phyloP scores from a whole-genome alignment of 2,888 invertebrate species.

The Miltochrista miniata region DNA sequence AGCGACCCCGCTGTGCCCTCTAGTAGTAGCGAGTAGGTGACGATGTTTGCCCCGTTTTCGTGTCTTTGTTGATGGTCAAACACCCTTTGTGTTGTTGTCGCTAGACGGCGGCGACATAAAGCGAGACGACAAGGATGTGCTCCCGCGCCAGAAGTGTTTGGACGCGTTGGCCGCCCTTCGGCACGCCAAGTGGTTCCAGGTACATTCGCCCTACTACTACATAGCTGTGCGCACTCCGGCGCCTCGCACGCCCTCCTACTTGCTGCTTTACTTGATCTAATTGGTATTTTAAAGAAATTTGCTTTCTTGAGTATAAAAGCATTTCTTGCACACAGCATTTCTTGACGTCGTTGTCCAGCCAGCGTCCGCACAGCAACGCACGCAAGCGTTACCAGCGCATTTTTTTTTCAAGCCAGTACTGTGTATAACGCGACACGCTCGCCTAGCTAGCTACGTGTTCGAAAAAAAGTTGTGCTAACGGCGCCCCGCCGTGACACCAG shows the following conservation, averaged over 20 bases:
- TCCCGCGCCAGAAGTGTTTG: constrained; percentile 99
- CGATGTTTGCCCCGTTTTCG: constrained; percentile 80
- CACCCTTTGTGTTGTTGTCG: constrained; percentile 87
- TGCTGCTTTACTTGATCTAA: too few species aligned
- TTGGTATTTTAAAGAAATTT: too few species aligned
- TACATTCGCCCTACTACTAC: constrained; percentile 82
- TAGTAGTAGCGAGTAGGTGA: constrained; percentile 25
- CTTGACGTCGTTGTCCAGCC: too few species aligned
- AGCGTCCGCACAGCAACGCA: too few species aligned
- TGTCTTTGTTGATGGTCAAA: constrained; percentile 87
- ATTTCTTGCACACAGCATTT: too few species aligned
- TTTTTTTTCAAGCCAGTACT: too few species aligned
- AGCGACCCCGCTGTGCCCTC: neutral
- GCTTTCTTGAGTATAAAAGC: too few species aligned
- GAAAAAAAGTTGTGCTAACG: too few species aligned
- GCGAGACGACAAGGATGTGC: constrained; percentile 95
- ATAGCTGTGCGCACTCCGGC: constrained; percentile 65
- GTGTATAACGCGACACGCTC: too few species aligned
- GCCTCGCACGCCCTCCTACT: constrained; percentile 32
- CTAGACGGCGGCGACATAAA: constrained; percentile 85
- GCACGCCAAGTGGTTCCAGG: constrained; percentile 99
- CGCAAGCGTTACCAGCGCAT: too few species aligned
- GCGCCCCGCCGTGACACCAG: too few species aligned
- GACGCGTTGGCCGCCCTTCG: constrained; percentile 99
- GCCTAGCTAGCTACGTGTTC: too few species aligned